Conservation (phyloP, 64 coral and sea anemone genomes). For the Montipora efflorescens region DNA sequence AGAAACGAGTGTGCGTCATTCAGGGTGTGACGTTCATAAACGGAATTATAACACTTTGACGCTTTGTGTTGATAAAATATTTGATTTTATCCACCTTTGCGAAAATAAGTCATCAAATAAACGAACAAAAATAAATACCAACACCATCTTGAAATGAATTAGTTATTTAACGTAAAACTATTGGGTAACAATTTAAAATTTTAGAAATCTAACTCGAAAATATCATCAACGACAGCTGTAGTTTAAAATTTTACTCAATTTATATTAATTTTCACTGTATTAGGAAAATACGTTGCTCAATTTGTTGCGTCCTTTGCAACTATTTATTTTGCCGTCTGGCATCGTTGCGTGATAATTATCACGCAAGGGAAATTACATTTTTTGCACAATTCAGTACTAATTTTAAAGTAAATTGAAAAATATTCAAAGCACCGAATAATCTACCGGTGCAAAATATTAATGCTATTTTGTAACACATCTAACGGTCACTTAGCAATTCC, state of each 20-base stretch:
- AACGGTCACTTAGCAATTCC: neutral
- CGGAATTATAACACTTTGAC: no score
- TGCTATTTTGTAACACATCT: conserved; percentile 12
- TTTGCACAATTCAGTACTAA: conserved; percentile 34
- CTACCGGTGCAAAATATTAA: neutral
- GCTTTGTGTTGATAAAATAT: neutral
- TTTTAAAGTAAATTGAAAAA: conserved; percentile 23
- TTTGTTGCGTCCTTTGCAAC: neutral
- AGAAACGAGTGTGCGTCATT: no score
- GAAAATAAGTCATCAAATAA: neutral
- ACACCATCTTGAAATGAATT: neutral
- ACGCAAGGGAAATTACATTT: neutral
- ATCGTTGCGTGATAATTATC: neutral
- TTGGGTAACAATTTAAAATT: neutral
- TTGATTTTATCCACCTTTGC: neutral
- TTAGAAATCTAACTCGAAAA: neutral
- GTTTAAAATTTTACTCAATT: neutral
- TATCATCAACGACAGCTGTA: neutral
- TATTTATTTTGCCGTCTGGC: no score
- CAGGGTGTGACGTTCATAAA: no score
- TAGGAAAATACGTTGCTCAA: neutral
- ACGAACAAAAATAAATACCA: neutral
- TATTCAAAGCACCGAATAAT: conserved; percentile 3
- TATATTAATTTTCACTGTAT: neutral
- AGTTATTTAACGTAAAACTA: neutral